Evolutionary conservation across 2,888 invertebrate species (phyloP), one percentile per base, ranked within the genome.

Genomic region (Norana najaformis): DNA sequence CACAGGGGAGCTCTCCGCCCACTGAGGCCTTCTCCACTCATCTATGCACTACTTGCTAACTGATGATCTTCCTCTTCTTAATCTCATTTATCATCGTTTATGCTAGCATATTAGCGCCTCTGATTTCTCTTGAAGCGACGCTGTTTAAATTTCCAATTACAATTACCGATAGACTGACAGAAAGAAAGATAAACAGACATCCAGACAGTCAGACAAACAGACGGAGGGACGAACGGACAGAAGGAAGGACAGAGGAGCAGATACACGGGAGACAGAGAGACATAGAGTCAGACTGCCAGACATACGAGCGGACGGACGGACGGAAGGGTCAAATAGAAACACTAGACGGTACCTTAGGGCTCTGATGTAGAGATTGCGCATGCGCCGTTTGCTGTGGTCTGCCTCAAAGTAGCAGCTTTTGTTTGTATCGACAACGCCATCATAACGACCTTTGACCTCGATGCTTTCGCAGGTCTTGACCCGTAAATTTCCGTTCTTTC

Each of bases 401-500:
- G 92, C 92, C 89, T 92, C 92, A 89, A 92, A 92, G 90, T 92
- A 92, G 82, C 91, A 92, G 85, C 92, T 92, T 85, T 92, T 92
- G 88, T 92, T 91, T 53, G 92, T 92, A 89, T 92, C 92, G 37
- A 92, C 92, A n/a, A 92, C 89, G 37, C 92, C 92, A 89, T 92
- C 92, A 41, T 91, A 91, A 13, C 92, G 91, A 89, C 92, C 92
- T 91, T 92, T 92, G 90, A 92, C 92, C 92, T 92, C 92, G 35
- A 92, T 92, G 88, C 92, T 92, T 90, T 92, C 92, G 89, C 92
- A 92, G 34, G 91, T 92, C 90, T 91, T 91, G 69, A 92, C 92
- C 36, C 89, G 89, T 47, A 92, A 89, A 53, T 91, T 89, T 30
- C 88, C 90, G 88, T 88, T 91, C 90, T 36, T 89, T 35, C 38